Percentiles rank a stretch among this genome's conserved stretches.
phyloP scores from a whole-genome alignment of 2,888 invertebrate genomes.

The Stegana nigrithorax region DNA sequence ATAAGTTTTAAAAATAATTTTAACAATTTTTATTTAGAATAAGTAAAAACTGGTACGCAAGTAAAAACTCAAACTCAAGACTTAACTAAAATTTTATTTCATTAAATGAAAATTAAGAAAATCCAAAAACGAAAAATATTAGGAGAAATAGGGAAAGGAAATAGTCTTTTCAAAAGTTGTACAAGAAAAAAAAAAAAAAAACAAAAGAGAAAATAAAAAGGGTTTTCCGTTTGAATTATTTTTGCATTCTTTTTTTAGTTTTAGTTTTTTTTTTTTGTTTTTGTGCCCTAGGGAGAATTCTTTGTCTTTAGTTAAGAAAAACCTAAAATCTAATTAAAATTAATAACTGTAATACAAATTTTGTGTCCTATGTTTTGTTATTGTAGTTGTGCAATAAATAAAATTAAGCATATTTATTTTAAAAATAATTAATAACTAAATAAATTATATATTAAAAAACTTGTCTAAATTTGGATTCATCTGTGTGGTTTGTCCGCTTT shows the following conservation, averaged over 20 bases:
- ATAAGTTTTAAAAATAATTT: constrained; percentile 23
- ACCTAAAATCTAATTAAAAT: constrained; percentile 40
- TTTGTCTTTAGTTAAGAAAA: constrained; percentile 50
- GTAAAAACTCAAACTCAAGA: not conserved
- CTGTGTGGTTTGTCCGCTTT: constrained; percentile 50
- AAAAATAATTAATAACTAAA: constrained; percentile 1
- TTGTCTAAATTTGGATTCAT: constrained; percentile 27
- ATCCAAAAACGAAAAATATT: constrained; percentile 16
- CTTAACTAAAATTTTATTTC: constrained; percentile 52
- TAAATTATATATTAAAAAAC: constrained; percentile 28
- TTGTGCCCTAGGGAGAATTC: constrained; percentile 65
- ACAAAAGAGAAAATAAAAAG: constrained; percentile 30
- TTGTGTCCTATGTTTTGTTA: not conserved
- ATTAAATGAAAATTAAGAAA: constrained; percentile 53
- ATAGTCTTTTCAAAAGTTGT: constrained; percentile 29
- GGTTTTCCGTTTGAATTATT: constrained; percentile 28
- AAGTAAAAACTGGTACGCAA: not conserved
- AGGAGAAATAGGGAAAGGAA: constrained; percentile 21
- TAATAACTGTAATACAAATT: constrained; percentile 27
- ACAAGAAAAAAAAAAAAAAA: no score
- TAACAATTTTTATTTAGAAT: constrained; percentile 25
- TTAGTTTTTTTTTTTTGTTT: constrained; percentile 32
- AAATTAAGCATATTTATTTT: not conserved
- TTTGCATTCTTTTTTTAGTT: constrained; percentile 28
- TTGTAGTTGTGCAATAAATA: constrained; percentile 16